Percentiles rank a stretch among this genome's conserved stretches.
Evolutionary conservation across 35 echinoderm and acorn worm species (phyloP).

Genomic region (Apostichopus parvimensis): DNA sequence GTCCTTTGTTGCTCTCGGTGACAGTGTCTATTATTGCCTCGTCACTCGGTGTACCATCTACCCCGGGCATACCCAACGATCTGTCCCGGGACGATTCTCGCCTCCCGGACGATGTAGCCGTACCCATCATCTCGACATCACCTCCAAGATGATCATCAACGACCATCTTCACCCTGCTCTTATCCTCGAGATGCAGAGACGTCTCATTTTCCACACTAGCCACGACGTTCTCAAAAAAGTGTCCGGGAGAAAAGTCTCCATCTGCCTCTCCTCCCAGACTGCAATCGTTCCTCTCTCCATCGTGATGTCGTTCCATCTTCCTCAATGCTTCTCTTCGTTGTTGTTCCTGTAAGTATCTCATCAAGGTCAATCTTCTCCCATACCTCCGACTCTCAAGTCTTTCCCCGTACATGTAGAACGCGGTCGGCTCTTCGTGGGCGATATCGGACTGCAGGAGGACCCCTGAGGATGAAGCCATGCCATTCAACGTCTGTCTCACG

Average conservation of each 20-base stretch:
- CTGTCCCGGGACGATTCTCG: too few species aligned
- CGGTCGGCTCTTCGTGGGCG: constrained; percentile 1
- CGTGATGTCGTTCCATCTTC: neutral
- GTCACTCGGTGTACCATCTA: neutral
- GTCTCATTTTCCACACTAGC: constrained; percentile 51
- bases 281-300: neutral
- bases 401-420: constrained; percentile 86
- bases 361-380: constrained; percentile 64
- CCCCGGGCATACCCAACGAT: too few species aligned
- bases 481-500: constrained; percentile 56
- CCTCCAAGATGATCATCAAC: too few species aligned
- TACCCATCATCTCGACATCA: too few species aligned
- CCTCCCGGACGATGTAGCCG: too few species aligned
- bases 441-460: constrained; percentile 32
- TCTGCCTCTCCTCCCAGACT: neutral
- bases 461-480: constrained; percentile 62
- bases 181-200: neutral
- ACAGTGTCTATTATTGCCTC: neutral
- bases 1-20: neutral
- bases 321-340: neutral
- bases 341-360: constrained; percentile 78
- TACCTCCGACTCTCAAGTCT: constrained; percentile 76
- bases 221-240: constrained; percentile 75
- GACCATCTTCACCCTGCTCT: neutral
- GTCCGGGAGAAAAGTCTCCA: constrained; percentile 46